These are phyloP conservation scores for Pionites leucogaster DNA, from an alignment of 2,113 vertebrate genomes.

Conservation along the genomic window DNA sequence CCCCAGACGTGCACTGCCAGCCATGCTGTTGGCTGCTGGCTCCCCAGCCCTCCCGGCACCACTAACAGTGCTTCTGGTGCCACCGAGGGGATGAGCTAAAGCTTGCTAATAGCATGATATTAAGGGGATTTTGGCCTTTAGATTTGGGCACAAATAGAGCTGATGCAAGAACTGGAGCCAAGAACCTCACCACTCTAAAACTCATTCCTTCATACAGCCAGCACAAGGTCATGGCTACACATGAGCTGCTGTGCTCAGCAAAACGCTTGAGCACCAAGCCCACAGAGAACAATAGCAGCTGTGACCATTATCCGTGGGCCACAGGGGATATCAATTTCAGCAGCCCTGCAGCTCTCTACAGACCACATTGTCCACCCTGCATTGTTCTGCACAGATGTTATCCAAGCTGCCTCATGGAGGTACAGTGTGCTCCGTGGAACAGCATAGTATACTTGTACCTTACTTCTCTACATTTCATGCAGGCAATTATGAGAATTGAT, in stretches of 20 bases:
- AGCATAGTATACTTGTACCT: neutral
- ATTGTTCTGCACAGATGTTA: neutral
- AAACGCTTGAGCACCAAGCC: neutral
- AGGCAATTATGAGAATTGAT: neutral
- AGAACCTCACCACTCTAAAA: neutral
- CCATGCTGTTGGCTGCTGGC: neutral
- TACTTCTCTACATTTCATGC: neutral
- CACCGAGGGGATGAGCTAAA: neutral
- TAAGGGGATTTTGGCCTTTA: neutral
- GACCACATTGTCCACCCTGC: neutral
- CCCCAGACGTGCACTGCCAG: neutral
- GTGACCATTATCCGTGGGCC: neutral
- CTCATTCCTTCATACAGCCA: fast-evolving
- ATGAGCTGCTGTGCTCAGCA: neutral
- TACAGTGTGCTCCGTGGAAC: neutral
- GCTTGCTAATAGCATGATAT: neutral
- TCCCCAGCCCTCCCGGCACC: neutral
- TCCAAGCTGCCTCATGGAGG: neutral
- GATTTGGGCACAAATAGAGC: neutral
- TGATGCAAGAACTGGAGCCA: neutral
- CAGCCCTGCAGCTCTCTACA: neutral
- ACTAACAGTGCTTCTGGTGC: neutral
- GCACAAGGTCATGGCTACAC: neutral
- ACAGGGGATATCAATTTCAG: neutral
- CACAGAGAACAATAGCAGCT: neutral